Base-by-base conservation (phyloP, 2,888 invertebrate genomes). In the Sympetrum striolatum region DNA sequence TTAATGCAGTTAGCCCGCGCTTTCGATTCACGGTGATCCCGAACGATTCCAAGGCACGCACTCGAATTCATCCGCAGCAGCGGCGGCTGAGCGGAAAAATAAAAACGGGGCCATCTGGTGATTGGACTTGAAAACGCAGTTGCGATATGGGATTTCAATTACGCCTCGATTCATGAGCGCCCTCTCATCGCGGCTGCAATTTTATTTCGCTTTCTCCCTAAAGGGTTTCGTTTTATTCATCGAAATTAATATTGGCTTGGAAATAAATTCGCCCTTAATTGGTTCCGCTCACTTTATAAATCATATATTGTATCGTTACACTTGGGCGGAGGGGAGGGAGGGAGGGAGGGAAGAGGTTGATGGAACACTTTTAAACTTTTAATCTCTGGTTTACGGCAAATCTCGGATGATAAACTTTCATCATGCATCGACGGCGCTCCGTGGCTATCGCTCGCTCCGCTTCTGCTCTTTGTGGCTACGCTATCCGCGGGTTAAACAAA, bases 191-290 rank as follows among this genome's bases (percentile, higher is more conserved):
- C 39, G 31, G 31, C 15, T 80, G 39, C 80, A 37, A 22, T 37
- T 37, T 44, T 44, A 37, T 82, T 14, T 58, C 58, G 44, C 82
- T 81, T 48, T 18, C 86, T 86, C 86, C 86, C 60, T 60, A 86
- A 86, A 86, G 64, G 86, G 58, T 37, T 31, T 60, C 86, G 86
- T 86, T 86, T 86, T 86, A 86, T 86, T 86, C 86, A 86, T 86
- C 60, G 86, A 86, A 86, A 86, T 86, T 86, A 86, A 86, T 86
- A 86, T 86, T 86, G 86, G 86, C 86, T 60, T 86, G 39, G 86
- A 86, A 86, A 86, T 86, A 86, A 86, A 86, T 86, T 86, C 86
- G 60, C 18, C 86, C 86, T 86, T 86, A 86, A 86, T 86, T 86
- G 86, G 60, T 86, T 86, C 86, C 86, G 37, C 86, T 86, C 86